These are phyloP conservation scores for Palythoa caribaeorum DNA, from an alignment of 92 coral and sea anemone species.

Conservation along the genomic window DNA sequence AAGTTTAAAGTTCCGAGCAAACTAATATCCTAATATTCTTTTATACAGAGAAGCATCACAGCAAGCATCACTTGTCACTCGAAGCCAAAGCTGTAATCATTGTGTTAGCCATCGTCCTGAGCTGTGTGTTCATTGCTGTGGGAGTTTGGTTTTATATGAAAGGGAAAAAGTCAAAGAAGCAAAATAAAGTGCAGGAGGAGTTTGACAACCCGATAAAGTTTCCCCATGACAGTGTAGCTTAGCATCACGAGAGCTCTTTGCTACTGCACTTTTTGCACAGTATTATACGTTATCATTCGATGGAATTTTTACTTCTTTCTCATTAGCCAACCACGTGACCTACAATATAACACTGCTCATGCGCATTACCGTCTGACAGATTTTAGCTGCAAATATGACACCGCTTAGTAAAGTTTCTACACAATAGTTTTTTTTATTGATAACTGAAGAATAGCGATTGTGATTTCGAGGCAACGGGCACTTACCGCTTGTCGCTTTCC, in stretches of 20 bases:
- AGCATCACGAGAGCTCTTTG: background rate
- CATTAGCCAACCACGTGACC: no score
- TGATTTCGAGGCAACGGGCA: no score
- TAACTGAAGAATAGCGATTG: background rate
- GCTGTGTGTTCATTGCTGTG: constrained; percentile 18
- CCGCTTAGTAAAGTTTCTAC: no score
- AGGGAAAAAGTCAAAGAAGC: background rate
- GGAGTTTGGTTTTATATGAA: constrained; percentile 18
- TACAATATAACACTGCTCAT: no score
- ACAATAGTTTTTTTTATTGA: no score
- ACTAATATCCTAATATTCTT: background rate
- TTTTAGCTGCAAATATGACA: no score
- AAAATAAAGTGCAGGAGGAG: background rate
- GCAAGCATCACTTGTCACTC: background rate
- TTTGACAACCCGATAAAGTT: constrained; percentile 44
- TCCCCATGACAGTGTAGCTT: background rate
- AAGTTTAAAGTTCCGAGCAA: background rate
- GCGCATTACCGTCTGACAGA: no score
- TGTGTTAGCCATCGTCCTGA: constrained; percentile 7
- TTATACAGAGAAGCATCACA: background rate
- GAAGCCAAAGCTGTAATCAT: constrained; percentile 29
- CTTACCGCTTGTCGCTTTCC: no score
- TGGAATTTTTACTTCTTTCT: no score
- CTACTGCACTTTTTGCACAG: background rate
- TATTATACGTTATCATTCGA: background rate